A percentile compares a stretch with the other conserved stretches of the same genome.
Evolutionary conservation across 1,140 invertebrate species (phyloP).

Genomic region (Aphelenchoides besseyi): DNA sequence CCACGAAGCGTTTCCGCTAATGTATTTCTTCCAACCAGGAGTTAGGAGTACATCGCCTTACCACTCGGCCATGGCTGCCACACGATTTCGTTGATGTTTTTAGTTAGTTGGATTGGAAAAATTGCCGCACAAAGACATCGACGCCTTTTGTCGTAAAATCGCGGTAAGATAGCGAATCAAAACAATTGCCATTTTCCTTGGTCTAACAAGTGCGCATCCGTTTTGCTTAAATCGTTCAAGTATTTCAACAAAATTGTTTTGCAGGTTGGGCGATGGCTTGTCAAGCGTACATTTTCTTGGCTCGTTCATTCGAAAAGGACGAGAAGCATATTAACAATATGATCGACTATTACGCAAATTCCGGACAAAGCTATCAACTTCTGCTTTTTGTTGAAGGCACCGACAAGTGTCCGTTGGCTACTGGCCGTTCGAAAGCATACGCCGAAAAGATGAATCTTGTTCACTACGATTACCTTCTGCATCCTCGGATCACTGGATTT

Average conservation of each 20-base stretch:
- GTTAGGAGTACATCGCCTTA: too few species aligned
- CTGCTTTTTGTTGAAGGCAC: slow-evolving; percentile 66
- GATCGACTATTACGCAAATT: slow-evolving; percentile 72
- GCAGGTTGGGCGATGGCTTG: slow-evolving; percentile 79
- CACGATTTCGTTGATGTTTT: too few species aligned
- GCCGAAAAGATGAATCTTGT: slow-evolving; percentile 72
- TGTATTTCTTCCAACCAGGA: too few species aligned
- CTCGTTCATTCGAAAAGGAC: slow-evolving; percentile 76
- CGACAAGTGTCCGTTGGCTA: slow-evolving; percentile 74
- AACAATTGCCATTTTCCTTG: not conserved
- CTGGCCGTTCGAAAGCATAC: slow-evolving; percentile 72
- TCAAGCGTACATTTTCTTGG: slow-evolving; percentile 78
- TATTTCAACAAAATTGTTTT: not conserved
- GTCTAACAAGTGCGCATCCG: not conserved
- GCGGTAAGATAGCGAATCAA: not conserved
- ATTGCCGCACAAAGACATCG: too few species aligned
- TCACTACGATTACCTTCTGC: slow-evolving; percentile 74
- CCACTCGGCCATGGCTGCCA: too few species aligned
- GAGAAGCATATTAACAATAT: slow-evolving; percentile 70
- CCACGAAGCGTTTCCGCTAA: too few species aligned
- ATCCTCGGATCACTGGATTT: slow-evolving; percentile 82
- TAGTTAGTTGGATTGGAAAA: too few species aligned
- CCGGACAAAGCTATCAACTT: slow-evolving; percentile 66
- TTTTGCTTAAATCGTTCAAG: slow-evolving; percentile 17
- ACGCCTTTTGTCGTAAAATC: too few species aligned